Percentiles rank a stretch among this genome's conserved stretches.
These are phyloP conservation scores for Gnatocerus cornutus DNA, from an alignment of 2,888 invertebrate species.

Conservation along the genomic window DNA sequence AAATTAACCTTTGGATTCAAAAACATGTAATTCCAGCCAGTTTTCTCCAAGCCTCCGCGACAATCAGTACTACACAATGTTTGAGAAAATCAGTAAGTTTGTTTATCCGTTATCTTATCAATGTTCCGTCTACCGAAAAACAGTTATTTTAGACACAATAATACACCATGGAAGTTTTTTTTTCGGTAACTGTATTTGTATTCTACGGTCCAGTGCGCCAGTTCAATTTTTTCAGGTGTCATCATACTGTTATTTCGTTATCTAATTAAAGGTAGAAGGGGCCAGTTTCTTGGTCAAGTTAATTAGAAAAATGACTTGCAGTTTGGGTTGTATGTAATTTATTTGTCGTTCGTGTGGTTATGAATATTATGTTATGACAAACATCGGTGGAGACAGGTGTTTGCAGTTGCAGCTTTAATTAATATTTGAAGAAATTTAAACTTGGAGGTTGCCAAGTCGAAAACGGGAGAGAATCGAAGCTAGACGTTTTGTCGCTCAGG, in stretches of 20 bases:
- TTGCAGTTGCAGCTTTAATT: background rate
- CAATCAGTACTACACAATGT: background rate
- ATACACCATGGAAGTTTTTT: conserved; percentile 23
- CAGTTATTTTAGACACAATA: conserved; percentile 25
- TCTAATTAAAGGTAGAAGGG: background rate
- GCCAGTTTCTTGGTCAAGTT: background rate
- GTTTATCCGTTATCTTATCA: conserved; percentile 10
- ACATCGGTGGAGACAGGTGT: background rate
- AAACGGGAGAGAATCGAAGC: no score
- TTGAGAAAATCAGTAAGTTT: background rate
- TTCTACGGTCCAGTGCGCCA: conserved; percentile 16
- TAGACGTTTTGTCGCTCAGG: no score
- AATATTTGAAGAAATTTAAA: no score
- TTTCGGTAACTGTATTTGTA: conserved; percentile 35
- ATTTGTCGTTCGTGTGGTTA: background rate
- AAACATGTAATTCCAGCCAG: background rate
- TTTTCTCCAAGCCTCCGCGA: background rate
- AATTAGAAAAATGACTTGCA: background rate
- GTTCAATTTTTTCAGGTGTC: conserved; percentile 9
- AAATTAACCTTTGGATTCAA: background rate
- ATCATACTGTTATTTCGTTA: conserved; percentile 6
- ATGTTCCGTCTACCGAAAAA: conserved; percentile 8
- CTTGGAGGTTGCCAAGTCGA: background rate
- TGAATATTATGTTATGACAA: conserved; percentile 1
- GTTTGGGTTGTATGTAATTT: background rate